Base-by-base conservation (phyloP, 1,140 invertebrate species). In the Lucilia sericata region DNA sequence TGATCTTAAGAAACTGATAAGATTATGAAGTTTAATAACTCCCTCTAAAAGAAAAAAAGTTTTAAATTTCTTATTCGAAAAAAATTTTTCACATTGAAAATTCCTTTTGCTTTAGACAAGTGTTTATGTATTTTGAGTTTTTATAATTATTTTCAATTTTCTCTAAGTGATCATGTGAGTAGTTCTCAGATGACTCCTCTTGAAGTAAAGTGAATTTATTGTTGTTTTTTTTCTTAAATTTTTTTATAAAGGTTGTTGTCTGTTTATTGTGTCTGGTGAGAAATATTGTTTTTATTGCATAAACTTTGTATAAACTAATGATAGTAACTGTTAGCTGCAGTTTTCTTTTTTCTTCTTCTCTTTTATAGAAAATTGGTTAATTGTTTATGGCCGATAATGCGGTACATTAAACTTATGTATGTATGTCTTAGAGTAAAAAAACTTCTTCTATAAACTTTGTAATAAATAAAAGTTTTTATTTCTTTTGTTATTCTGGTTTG, bases 351-450 rank as follows among this genome's bases (percentile, higher is more conserved):
- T 0, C n/a, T 60, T 70, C n/a, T 17, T 60, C 5, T 60, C n/a
- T 0, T 60, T 60, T 70, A 70, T 70, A 60, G 14, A 60, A n/a
- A 60, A 70, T 70, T 70, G 65, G 65, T 70, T 70, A 70, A 70
- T 70, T 70, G 65, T 70, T 70, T 70, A 21, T 70, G 19, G n/a
- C 65, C 21, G 65, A 70, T 25, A 70, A 70, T n/a, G 55, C 55
- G 14, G 14, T n/a, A 60, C 55, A 60, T 60, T 8, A 42, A 42
- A 42, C 42, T 42, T 10, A 8, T 42, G 42, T 7, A 1, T n/a
- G 12, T 10, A 8, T 42, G 42, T 7, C 13, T n/a, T 0, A 55
- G 51, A 12, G 12, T 4, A 55, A 55, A 55, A 55, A 55, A 49
- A 49, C 13, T 49, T 49, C 17, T 17, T 25, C 19, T 25, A 5